A percentile compares a stretch with the other conserved stretches of the same genome.
Conservation (phyloP, 2,888 invertebrate genomes). For the Noctuana brunneofusca region DNA sequence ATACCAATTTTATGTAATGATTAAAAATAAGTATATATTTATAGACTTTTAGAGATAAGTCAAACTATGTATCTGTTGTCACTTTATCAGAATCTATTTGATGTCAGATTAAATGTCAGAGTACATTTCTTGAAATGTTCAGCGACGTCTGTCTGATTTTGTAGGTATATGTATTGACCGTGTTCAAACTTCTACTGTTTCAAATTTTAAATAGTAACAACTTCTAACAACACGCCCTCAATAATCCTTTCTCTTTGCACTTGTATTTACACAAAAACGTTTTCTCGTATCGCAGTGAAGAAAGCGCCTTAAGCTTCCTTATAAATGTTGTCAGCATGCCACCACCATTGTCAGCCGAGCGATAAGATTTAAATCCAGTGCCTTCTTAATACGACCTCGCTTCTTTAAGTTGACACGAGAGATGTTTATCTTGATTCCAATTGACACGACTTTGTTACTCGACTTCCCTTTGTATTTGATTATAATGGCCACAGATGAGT, state of each 20-base stretch:
- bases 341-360: slow-evolving; percentile 12
- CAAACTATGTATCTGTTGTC: too few species aligned
- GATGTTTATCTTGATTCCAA: slow-evolving; percentile 19
- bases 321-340: slow-evolving; percentile 19
- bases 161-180: too few species aligned
- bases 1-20: too few species aligned
- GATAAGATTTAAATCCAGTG: slow-evolving; percentile 27
- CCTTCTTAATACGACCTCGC: slow-evolving; percentile 20
- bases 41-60: too few species aligned
- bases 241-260: too few species aligned
- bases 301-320: slow-evolving; percentile 4
- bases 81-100: too few species aligned
- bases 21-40: too few species aligned
- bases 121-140: too few species aligned
- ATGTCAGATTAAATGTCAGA: too few species aligned
- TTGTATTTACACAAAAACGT: background rate
- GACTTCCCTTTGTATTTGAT: slow-evolving; percentile 11
- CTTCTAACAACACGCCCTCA: background rate
- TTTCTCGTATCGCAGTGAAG: background rate
- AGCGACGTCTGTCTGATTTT: too few species aligned
- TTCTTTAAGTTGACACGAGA: slow-evolving; percentile 9
- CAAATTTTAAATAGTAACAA: background rate
- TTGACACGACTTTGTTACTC: slow-evolving; percentile 7
- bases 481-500: background rate
- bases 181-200: too few species aligned